A percentile compares a stretch with the other conserved stretches of the same genome.
Conservation (phyloP, 2,797 vertebrate genomes). For the Danio kyathit region DNA sequence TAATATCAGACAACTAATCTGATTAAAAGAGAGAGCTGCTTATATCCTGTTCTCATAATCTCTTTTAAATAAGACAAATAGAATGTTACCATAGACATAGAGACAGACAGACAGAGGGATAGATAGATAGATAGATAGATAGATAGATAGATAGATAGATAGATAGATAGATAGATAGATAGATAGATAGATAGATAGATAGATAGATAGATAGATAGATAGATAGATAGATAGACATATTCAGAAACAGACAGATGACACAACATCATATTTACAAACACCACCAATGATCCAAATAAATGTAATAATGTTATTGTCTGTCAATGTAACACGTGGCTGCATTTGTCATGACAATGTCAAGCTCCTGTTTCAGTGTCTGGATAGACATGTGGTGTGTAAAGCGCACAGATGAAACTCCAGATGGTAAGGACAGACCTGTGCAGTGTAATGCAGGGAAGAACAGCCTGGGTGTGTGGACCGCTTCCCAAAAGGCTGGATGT, state of each 20-base stretch:
- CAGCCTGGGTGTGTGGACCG: conserved; percentile 86
- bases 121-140: conserved; percentile 31
- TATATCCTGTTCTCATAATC: too few species aligned
- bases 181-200: conserved; percentile 39
- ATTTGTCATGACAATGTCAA: conserved; percentile 29
- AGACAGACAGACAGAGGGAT: neutral
- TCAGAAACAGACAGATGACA: neutral
- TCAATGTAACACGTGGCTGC: conserved; percentile 18
- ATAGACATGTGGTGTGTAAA: conserved; percentile 32
- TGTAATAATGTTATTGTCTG: conserved; percentile 21
- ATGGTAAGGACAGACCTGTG: conserved; percentile 14
- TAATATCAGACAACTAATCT: neutral
- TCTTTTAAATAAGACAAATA: conserved; percentile 2
- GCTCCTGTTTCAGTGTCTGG: conserved; percentile 16
- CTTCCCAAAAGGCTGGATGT: conserved; percentile 85
- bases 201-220: neutral
- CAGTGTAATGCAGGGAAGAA: conserved; percentile 16
- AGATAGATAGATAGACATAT: neutral
- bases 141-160: conserved; percentile 34
- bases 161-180: conserved; percentile 7
- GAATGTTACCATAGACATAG: conserved; percentile 32
- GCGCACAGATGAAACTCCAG: conserved; percentile 33
- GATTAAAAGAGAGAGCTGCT: too few species aligned
- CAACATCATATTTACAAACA: conserved; percentile 27
- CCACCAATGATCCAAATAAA: conserved; percentile 1